Percentiles rank a stretch among this genome's conserved stretches.
phyloP scores from a whole-genome alignment of 2,797 vertebrate species.

The Scomberomorus guttatus region DNA sequence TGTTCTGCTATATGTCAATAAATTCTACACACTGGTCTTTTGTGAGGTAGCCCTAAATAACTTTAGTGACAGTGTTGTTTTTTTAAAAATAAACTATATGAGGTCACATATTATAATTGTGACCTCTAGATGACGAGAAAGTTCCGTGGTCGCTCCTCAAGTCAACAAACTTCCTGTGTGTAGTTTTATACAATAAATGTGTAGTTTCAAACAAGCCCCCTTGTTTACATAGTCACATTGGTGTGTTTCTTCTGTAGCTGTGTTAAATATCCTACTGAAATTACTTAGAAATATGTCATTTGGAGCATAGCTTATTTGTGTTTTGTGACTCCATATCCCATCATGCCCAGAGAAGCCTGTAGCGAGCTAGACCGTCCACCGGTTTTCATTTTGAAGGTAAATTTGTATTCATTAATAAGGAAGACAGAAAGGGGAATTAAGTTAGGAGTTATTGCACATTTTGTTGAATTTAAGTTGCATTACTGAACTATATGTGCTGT shows the following conservation, averaged over 20 bases:
- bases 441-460: too few species aligned
- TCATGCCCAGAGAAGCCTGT: background rate
- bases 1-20: too few species aligned
- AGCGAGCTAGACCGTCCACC: too few species aligned
- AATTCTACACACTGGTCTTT: too few species aligned
- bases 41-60: rapidly evolving
- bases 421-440: background rate
- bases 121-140: background rate
- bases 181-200: conserved; percentile 61
- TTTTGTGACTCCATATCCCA: background rate
- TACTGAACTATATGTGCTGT: background rate
- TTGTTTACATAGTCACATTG: too few species aligned
- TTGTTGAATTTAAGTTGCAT: too few species aligned
- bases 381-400: too few species aligned
- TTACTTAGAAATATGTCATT: too few species aligned
- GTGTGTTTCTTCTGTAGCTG: too few species aligned
- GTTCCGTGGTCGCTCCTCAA: conserved; percentile 4
- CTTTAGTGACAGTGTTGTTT: background rate
- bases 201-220: background rate
- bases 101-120: background rate
- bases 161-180: conserved; percentile 19
- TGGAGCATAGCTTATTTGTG: background rate
- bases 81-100: background rate
- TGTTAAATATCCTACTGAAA: too few species aligned
- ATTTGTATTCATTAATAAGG: background rate